Percentiles rank a stretch among this genome's conserved stretches.
phyloP scores from a whole-genome alignment of 2,113 vertebrate species.

The Mirounga angustirostris region DNA sequence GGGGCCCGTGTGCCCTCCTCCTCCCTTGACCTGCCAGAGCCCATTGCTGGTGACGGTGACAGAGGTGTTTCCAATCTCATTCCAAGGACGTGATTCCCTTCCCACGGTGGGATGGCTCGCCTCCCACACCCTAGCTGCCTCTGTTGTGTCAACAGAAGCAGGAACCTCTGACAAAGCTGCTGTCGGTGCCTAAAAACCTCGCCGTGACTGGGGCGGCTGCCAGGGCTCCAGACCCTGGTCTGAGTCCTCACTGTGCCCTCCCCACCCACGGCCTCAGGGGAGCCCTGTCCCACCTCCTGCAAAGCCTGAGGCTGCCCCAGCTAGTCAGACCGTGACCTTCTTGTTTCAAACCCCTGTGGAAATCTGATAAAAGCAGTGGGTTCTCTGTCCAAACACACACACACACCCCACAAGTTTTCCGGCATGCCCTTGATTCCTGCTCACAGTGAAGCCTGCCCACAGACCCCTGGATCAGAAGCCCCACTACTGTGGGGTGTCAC shows the following conservation, averaged over 20 bases:
- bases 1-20: background rate
- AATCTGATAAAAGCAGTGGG: background rate
- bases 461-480: background rate
- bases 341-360: background rate
- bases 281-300: background rate
- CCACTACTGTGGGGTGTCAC: background rate
- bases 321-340: background rate
- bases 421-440: background rate
- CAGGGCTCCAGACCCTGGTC: background rate
- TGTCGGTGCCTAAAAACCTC: background rate
- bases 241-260: background rate
- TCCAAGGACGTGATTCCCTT: background rate
- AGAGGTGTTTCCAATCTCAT: background rate
- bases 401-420: background rate
- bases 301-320: background rate
- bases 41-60: background rate
- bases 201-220: background rate
- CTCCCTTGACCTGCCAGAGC: background rate
- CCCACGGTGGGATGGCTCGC: background rate
- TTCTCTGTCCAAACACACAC: background rate
- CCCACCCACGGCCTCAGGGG: background rate
- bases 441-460: background rate
- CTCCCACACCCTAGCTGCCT: background rate
- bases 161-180: background rate
- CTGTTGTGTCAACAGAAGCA: background rate